These are phyloP conservation scores for Elgaria multicarinata DNA, from an alignment of 2,113 vertebrate species.

Conservation along the genomic window DNA sequence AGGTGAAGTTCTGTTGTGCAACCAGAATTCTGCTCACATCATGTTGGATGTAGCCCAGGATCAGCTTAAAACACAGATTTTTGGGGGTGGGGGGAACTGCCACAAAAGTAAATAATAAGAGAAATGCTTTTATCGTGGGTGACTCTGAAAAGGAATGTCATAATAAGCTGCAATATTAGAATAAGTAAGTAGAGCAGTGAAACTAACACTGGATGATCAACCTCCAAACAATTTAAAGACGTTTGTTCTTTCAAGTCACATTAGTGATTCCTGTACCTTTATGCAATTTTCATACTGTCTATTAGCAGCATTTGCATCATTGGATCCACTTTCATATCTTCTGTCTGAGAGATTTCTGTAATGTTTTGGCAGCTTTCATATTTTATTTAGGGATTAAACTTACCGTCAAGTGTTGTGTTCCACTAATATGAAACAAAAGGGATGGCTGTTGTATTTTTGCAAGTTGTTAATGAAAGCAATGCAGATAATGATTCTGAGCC, in stretches of 20 bases:
- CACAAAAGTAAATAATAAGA: conserved; percentile 61
- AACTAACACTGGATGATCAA: conserved; percentile 48
- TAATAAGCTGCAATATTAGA: conserved; percentile 67
- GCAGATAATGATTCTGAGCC: conserved; percentile 30
- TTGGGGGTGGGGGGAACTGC: too few relatives aligned
- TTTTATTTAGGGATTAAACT: conserved; percentile 68
- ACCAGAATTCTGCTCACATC: too few relatives aligned
- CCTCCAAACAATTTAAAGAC: conserved; percentile 69
- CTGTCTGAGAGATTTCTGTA: conserved; percentile 21
- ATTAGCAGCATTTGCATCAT: conserved; percentile 58
- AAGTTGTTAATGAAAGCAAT: conserved; percentile 52
- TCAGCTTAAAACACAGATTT: conserved; percentile 50
- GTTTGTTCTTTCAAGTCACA: conserved; percentile 70
- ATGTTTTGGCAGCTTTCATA: conserved; percentile 59
- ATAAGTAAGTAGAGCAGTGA: conserved; percentile 60
- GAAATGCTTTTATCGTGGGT: conserved; percentile 66
- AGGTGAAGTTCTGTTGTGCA: too few relatives aligned
- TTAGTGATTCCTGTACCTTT: conserved; percentile 70
- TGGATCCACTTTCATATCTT: conserved; percentile 51
- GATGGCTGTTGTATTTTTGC: conserved; percentile 34
- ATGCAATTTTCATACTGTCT: conserved; percentile 67
- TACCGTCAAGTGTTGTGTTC: conserved; percentile 55
- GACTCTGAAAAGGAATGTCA: conserved; percentile 70
- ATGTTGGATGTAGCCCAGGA: conserved; percentile 19
- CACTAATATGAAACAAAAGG: conserved; percentile 62